These are phyloP conservation scores for Syndactyla subalaris DNA, from an alignment of 2,797 vertebrate species.

Conservation along the genomic window DNA sequence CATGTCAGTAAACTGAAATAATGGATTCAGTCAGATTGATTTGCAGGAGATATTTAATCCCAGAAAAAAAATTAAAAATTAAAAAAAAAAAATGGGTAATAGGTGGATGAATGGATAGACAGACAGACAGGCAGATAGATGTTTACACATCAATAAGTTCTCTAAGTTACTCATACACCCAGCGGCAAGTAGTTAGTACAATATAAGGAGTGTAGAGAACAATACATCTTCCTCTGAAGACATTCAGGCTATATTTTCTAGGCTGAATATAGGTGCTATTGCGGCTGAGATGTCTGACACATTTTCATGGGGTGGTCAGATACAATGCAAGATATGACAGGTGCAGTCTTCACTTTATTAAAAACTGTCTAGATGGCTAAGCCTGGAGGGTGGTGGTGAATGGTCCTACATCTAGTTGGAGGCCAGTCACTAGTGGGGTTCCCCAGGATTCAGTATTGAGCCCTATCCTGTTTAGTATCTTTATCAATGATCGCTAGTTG, in stretches of 20 bases:
- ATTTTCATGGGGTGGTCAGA: not conserved
- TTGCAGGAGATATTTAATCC: not conserved
- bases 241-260: not conserved
- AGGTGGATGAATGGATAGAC: no score
- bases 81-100: not conserved
- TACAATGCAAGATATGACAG: not conserved
- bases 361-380: not conserved
- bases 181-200: not conserved
- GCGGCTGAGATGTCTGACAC: not conserved
- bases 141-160: not conserved
- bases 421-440: no score
- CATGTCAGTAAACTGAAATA: not conserved
- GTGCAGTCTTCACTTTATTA: not conserved
- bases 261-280: not conserved
- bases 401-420: not conserved
- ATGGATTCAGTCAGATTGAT: not conserved
- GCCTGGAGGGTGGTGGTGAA: not conserved
- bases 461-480: not conserved
- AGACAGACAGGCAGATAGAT: no score
- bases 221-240: not conserved
- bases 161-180: not conserved
- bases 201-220: not conserved
- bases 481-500: not conserved
- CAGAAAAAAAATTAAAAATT: not conserved
- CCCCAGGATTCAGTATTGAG: not conserved